Percentiles rank a stretch among this genome's conserved stretches.
Evolutionary conservation across 2,797 vertebrate genomes (phyloP).

Genomic region (Lepus oiostolus): DNA sequence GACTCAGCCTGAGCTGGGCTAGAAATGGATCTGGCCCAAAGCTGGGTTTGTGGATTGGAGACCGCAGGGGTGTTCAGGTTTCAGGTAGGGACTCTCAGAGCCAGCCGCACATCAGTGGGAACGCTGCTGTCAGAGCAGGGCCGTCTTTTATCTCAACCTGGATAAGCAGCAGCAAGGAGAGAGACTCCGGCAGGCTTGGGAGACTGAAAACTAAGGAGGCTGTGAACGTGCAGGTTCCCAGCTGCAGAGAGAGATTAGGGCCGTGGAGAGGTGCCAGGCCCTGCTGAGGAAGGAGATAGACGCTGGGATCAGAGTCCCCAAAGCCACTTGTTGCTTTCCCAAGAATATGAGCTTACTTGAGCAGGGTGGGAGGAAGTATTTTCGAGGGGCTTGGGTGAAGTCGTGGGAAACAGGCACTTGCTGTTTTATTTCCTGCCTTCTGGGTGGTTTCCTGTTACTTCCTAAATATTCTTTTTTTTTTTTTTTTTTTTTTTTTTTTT

Average conservation of each 20-base stretch:
- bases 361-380: conserved; percentile 66
- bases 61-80: conserved; percentile 58
- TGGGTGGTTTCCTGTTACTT: conserved; percentile 68
- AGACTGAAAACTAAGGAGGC: conserved; percentile 68
- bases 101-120: conserved; percentile 17
- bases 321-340: conserved; percentile 62
- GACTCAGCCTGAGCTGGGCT: conserved; percentile 48
- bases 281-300: background rate
- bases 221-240: conserved; percentile 29
- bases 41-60: conserved; percentile 13
- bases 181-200: background rate
- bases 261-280: conserved; percentile 32
- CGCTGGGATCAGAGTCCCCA: background rate
- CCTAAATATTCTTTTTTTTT: background rate
- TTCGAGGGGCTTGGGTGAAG: conserved; percentile 59
- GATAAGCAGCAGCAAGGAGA: conserved; percentile 1
- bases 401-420: conserved; percentile 64
- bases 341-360: conserved; percentile 67
- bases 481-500: no score
- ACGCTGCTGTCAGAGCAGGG: conserved; percentile 62
- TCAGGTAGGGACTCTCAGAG: conserved; percentile 64
- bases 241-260: conserved; percentile 33
- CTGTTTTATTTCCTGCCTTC: conserved; percentile 69
- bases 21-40: conserved; percentile 15
- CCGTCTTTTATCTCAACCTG: conserved; percentile 40